Evolutionary conservation across 2,113 vertebrate genomes (phyloP).

Genomic region (Brachypteracias leptosomus): DNA sequence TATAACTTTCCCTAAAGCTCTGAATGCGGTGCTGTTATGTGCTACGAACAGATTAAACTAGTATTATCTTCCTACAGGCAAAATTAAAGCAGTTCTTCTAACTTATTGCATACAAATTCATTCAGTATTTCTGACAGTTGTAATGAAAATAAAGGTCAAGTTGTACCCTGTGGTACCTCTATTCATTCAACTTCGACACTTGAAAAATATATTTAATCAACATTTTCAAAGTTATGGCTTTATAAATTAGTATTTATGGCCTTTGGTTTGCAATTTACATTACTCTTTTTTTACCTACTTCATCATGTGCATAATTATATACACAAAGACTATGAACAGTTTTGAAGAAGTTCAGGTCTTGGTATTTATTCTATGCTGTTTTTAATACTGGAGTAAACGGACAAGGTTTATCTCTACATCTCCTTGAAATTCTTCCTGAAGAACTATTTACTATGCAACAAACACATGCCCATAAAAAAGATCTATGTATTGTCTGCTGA

Average conservation of each 20-base stretch:
- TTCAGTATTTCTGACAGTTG: conserved; percentile 9
- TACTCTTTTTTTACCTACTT: neutral
- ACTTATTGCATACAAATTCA: neutral
- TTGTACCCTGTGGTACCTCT: neutral
- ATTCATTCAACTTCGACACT: neutral
- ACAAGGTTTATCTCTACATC: neutral
- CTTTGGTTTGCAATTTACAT: neutral
- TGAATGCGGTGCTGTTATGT: neutral
- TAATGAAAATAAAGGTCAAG: conserved; percentile 21
- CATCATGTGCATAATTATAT: neutral
- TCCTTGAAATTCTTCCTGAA: neutral
- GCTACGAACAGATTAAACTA: neutral
- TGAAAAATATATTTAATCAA: conserved; percentile 17
- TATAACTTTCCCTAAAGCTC: neutral
- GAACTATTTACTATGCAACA: neutral
- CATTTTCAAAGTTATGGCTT: neutral
- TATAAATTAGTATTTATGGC: neutral
- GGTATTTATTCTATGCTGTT: neutral
- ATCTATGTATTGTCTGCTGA: neutral
- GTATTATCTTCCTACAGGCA: neutral
- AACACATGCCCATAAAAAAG: neutral
- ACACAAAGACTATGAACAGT: neutral
- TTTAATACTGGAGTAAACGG: neutral
- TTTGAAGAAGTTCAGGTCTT: neutral
- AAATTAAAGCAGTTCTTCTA: conserved; percentile 9